Evolutionary conservation across 2,113 vertebrate species (phyloP).

Genomic region (Leiothrix lutea): DNA sequence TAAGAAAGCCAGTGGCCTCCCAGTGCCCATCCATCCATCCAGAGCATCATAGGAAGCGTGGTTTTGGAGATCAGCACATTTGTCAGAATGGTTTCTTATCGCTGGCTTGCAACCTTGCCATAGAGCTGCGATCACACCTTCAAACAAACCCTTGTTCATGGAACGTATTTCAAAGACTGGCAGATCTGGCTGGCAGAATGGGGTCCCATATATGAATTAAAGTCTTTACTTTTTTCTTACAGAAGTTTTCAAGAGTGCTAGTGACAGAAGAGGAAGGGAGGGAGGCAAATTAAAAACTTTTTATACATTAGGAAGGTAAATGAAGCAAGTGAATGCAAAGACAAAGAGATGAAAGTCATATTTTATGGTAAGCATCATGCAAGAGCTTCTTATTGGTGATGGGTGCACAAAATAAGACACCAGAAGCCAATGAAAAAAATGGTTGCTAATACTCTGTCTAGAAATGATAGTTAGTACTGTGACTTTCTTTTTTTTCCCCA

Average conservation of each 20-base stretch:
- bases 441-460: conserved; percentile 62
- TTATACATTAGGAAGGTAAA: conserved; percentile 64
- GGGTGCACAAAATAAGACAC: conserved; percentile 48
- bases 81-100: not conserved
- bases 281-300: conserved; percentile 61
- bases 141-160: conserved; percentile 45
- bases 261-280: conserved; percentile 55
- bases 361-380: conserved; percentile 66
- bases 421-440: conserved; percentile 68
- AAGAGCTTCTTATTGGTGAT: conserved; percentile 65
- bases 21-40: accelerated
- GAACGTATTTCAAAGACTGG: conserved; percentile 43
- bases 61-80: not conserved
- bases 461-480: conserved; percentile 67
- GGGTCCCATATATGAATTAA: conserved; percentile 65
- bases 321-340: conserved; percentile 65
- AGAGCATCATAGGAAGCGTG: not conserved
- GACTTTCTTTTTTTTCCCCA: conserved; percentile 56
- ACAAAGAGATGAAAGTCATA: conserved; percentile 72
- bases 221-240: conserved; percentile 57
- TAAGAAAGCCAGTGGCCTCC: not conserved
- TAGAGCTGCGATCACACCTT: conserved; percentile 30
- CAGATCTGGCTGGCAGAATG: conserved; percentile 62
- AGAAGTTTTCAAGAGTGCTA: conserved; percentile 61
- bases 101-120: not conserved